These are phyloP conservation scores for Dendrocopos noguchii DNA, from an alignment of 2,113 vertebrate species.

Conservation along the genomic window DNA sequence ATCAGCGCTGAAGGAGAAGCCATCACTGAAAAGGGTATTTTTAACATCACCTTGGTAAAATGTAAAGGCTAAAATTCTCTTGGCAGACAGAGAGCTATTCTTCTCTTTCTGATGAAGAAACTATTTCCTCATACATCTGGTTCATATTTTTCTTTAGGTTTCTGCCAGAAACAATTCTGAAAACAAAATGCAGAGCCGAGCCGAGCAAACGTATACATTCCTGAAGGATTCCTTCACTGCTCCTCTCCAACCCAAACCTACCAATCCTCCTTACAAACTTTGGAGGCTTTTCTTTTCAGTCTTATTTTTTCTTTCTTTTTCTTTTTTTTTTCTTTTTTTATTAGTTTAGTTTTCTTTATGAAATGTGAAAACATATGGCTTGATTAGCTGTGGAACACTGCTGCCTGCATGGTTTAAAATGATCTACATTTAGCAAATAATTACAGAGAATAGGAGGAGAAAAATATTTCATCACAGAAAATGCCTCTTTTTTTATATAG, in stretches of 20 bases:
- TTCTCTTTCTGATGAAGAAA: slow-evolving; percentile 73
- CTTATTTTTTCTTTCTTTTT: background rate
- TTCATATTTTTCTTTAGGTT: slow-evolving; percentile 79
- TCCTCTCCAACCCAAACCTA: slow-evolving; percentile 34
- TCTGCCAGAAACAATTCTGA: slow-evolving; percentile 80
- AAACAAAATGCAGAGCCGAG: slow-evolving; percentile 74
- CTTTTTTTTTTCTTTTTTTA: slow-evolving; percentile 33
- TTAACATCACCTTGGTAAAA: slow-evolving; percentile 59
- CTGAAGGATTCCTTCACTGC: slow-evolving; percentile 73
- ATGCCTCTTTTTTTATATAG: background rate
- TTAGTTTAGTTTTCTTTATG: slow-evolving; percentile 61
- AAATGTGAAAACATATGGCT: slow-evolving; percentile 62
- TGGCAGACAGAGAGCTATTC: slow-evolving; percentile 70
- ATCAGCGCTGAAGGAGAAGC: background rate
- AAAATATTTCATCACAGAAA: slow-evolving; percentile 24
- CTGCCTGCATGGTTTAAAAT: slow-evolving; percentile 39
- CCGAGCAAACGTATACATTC: slow-evolving; percentile 63
- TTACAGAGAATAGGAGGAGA: background rate
- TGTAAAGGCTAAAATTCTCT: slow-evolving; percentile 42
- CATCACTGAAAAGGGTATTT: background rate
- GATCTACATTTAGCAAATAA: slow-evolving; percentile 68
- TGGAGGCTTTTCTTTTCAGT: no score
- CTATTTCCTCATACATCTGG: slow-evolving; percentile 80
- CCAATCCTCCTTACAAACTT: slow-evolving; percentile 34
- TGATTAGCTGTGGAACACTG: slow-evolving; percentile 56